Evolutionary conservation across 2,888 invertebrate species (phyloP).

Genomic region (Limenitis camilla): DNA sequence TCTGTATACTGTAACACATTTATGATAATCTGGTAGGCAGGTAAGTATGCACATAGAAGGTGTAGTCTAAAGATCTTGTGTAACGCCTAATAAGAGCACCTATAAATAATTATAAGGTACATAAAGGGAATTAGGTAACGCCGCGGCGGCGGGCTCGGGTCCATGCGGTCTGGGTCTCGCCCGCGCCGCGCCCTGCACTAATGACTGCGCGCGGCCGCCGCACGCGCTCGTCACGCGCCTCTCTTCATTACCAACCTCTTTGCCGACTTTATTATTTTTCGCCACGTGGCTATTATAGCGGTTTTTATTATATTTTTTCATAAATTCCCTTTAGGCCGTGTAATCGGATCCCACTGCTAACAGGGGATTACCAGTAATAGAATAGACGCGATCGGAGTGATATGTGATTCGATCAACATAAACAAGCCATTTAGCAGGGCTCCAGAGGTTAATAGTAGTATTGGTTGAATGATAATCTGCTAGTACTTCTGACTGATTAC

Average conservation of each 20-base stretch:
- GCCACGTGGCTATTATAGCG: conserved; percentile 63
- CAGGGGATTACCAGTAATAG: conserved; percentile 36
- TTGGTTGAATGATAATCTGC: conserved; percentile 27
- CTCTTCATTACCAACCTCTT: conserved; percentile 58
- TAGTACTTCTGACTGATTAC: background rate
- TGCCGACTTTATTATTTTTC: conserved; percentile 63
- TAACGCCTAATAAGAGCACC: too few species aligned
- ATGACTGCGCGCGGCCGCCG: conserved; percentile 30
- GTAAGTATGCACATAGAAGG: too few species aligned
- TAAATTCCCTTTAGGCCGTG: conserved; percentile 39
- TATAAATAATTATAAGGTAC: conserved; percentile 1
- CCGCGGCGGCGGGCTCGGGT: conserved; percentile 7
- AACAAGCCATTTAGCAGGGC: conserved; percentile 52
- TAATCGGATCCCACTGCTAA: conserved; percentile 55
- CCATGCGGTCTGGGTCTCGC: conserved; percentile 35
- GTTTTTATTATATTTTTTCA: conserved; percentile 46
- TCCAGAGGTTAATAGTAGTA: conserved; percentile 49
- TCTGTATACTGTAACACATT: too few species aligned
- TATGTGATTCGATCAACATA: conserved; percentile 62
- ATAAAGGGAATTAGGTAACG: conserved; percentile 7
- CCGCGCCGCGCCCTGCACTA: conserved; percentile 34
- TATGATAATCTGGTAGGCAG: too few species aligned
- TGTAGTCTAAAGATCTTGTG: background rate
- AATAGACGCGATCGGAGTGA: conserved; percentile 45
- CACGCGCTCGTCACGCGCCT: conserved; percentile 48